phyloP scores from a whole-genome alignment of 2,888 invertebrate genomes.

The Clivina fossor region DNA sequence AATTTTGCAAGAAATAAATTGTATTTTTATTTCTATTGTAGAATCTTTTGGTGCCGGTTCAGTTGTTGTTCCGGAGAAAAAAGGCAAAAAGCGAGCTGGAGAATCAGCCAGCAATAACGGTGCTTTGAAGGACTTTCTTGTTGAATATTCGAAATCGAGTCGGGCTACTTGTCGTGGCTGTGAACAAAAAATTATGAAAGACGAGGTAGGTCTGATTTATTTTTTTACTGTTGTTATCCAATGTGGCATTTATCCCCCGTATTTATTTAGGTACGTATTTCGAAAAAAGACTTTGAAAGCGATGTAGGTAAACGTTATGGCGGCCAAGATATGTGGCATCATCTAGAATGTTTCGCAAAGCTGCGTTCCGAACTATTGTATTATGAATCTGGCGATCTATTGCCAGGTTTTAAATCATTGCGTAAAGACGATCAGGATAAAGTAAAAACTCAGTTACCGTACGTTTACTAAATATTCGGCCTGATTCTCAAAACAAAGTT shows the following conservation, averaged over 20 bases:
- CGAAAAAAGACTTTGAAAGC: constrained; percentile 82
- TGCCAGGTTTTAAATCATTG: constrained; percentile 77
- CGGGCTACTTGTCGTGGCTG: constrained; percentile 81
- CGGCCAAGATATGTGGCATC: constrained; percentile 87
- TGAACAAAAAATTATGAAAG: constrained; percentile 79
- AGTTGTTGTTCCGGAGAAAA: constrained; percentile 53
- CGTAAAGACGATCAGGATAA: constrained; percentile 69
- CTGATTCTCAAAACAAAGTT: too few relatives aligned
- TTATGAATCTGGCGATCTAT: constrained; percentile 66
- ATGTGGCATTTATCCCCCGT: background rate
- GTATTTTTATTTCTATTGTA: background rate
- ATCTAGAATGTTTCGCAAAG: constrained; percentile 85
- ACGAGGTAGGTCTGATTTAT: constrained; percentile 53
- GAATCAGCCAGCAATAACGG: constrained; percentile 46
- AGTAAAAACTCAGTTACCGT: constrained; percentile 67
- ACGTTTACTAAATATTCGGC: too few relatives aligned
- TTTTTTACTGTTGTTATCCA: background rate
- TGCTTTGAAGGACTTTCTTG: constrained; percentile 66
- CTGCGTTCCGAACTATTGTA: constrained; percentile 72
- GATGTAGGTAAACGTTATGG: constrained; percentile 80
- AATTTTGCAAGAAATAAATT: constrained; percentile 38
- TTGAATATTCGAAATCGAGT: constrained; percentile 86
- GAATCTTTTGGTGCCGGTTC: constrained; percentile 45
- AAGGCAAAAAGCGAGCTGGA: constrained; percentile 58
- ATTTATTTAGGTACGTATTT: constrained; percentile 65